phyloP scores from a whole-genome alignment of 2,797 vertebrate species.

The Pachyuromys duprasi region DNA sequence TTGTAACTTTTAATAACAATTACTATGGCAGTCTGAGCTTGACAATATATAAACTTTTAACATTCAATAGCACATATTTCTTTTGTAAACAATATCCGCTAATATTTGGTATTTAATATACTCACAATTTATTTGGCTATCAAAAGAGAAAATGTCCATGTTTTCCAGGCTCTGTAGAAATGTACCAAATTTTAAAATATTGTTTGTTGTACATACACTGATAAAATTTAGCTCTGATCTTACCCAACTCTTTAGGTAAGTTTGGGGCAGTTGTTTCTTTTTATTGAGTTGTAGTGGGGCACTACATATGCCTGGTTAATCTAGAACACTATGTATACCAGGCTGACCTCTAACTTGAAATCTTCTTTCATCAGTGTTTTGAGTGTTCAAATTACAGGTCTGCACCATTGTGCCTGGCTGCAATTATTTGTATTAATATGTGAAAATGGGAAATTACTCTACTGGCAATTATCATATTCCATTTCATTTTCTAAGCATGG shows the following conservation, averaged over 20 bases:
- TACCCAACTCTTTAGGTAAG: neutral
- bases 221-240: neutral
- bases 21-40: slow-evolving; percentile 18
- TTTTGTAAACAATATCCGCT: slow-evolving; percentile 42
- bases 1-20: slow-evolving; percentile 55
- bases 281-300: neutral
- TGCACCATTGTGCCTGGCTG: neutral
- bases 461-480: slow-evolving; percentile 17
- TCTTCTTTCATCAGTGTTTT: neutral
- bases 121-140: slow-evolving; percentile 31
- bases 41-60: slow-evolving; percentile 55
- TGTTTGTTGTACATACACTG: neutral
- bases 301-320: neutral
- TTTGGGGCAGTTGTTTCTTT: neutral
- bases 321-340: neutral
- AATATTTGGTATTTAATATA: slow-evolving; percentile 42
- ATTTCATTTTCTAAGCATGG: slow-evolving; percentile 1
- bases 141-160: slow-evolving; percentile 5
- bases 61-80: slow-evolving; percentile 46
- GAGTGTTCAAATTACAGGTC: neutral
- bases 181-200: neutral
- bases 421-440: slow-evolving; percentile 3
- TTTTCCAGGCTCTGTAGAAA: slow-evolving; percentile 38
- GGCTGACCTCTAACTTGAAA: neutral
- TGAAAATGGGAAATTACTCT: neutral